Conservation (phyloP, 64 coral and sea anemone genomes). For the Pocillopora verrucosa region DNA sequence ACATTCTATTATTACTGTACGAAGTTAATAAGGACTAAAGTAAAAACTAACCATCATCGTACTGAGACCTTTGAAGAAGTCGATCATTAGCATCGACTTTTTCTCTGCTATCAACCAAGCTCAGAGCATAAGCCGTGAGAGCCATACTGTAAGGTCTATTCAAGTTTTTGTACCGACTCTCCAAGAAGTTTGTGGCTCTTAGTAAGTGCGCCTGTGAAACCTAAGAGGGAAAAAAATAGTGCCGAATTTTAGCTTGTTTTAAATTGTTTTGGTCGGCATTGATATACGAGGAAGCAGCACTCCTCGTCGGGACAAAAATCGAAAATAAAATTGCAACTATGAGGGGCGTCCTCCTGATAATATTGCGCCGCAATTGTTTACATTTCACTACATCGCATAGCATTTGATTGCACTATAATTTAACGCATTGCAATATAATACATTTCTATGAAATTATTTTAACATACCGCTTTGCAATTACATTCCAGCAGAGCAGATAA, state of each 20-base stretch:
- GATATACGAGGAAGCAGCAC: too few species aligned
- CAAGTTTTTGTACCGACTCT: constrained; percentile 41
- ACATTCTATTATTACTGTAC: not conserved
- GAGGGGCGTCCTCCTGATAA: too few species aligned
- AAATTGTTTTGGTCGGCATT: not conserved
- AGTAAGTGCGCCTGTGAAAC: constrained; percentile 44
- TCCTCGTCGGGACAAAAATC: too few species aligned
- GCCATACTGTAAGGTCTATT: constrained; percentile 76
- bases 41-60: constrained; percentile 53
- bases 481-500: constrained; percentile 65
- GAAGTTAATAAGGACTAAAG: too few species aligned
- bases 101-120: constrained; percentile 63
- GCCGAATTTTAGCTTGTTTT: not conserved
- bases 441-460: not conserved
- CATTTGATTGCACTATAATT: too few species aligned
- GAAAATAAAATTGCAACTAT: too few species aligned
- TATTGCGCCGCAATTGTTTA: too few species aligned
- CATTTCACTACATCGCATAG: too few species aligned
- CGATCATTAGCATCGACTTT: constrained; percentile 64
- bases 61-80: constrained; percentile 58
- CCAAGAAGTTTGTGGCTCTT: constrained; percentile 48
- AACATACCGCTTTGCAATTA: constrained; percentile 40
- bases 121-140: constrained; percentile 77
- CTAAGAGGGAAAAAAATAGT: not conserved
- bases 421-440: not conserved